A percentile compares a stretch with the other conserved stretches of the same genome.
Conservation (phyloP, 2,888 invertebrate genomes). For the Timema podura region DNA sequence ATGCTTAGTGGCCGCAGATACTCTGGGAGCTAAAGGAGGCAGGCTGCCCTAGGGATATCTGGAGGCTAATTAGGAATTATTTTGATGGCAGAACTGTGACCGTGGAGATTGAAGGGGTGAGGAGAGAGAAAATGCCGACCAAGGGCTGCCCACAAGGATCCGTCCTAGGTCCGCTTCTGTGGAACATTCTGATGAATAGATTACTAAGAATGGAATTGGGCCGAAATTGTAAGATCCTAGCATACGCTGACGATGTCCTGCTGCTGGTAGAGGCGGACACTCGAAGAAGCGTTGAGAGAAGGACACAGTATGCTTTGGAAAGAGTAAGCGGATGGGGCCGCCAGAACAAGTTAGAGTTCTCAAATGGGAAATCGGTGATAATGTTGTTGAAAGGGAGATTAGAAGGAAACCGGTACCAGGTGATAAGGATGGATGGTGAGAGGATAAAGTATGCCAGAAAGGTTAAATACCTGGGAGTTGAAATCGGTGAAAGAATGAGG, state of each 20-base stretch:
- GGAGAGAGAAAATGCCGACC: neutral
- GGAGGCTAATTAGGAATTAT: no score
- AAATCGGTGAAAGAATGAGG: neutral
- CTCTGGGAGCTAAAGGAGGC: neutral
- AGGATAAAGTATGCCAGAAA: neutral
- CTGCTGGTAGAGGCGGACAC: neutral
- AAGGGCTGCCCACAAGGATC: slow-evolving; percentile 4
- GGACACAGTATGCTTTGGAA: neutral
- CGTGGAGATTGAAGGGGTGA: neutral
- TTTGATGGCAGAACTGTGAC: neutral
- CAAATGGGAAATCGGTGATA: neutral
- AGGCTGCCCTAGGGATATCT: neutral
- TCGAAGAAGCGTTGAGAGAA: neutral
- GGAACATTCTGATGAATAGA: neutral
- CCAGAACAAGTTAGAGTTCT: neutral
- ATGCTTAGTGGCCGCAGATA: neutral
- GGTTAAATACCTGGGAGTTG: neutral
- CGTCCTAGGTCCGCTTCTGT: neutral
- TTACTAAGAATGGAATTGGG: neutral
- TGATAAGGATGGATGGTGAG: neutral
- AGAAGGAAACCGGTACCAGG: neutral
- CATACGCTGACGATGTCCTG: neutral
- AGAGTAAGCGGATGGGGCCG: no score
- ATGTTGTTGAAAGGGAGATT: neutral
- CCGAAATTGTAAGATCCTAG: neutral